Percentiles rank a stretch among this genome's conserved stretches.
Evolutionary conservation across 30 jellyfish, hydroid and myxozoan genomes (phyloP).

Genomic region (Hydractinia echinata): DNA sequence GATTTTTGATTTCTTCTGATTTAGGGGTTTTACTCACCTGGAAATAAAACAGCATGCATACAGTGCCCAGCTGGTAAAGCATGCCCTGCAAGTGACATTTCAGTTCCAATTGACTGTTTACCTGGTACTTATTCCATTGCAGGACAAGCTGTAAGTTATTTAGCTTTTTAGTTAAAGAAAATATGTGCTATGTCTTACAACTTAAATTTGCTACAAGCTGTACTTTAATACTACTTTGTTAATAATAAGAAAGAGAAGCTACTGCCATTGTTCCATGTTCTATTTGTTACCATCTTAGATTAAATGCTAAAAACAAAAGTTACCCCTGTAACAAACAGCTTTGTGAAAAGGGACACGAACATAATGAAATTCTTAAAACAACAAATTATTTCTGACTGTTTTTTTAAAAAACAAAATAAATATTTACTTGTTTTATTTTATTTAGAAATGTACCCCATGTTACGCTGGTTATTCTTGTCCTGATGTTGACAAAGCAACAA

Average conservation of each 20-base stretch:
- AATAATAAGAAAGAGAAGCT: background rate
- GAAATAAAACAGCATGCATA: conserved; percentile 64
- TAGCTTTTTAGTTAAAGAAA: background rate
- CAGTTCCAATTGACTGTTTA: conserved; percentile 63
- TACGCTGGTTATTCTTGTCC: conserved; percentile 94
- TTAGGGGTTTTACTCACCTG: conserved; percentile 90
- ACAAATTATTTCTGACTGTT: background rate
- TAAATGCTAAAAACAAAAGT: background rate
- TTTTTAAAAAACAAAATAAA: no score
- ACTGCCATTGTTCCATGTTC: background rate
- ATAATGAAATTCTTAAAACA: no score
- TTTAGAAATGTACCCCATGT: conserved; percentile 79
- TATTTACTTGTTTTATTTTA: no score
- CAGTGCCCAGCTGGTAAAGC: conserved; percentile 92
- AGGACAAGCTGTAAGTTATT: conserved; percentile 71
- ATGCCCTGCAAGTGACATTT: conserved; percentile 64
- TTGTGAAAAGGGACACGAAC: no score
- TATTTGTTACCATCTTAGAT: background rate
- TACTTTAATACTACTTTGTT: no score
- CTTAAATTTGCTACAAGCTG: no score
- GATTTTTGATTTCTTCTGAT: background rate
- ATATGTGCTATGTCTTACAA: no score
- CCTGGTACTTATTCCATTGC: conserved; percentile 86
- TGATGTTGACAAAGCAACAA: conserved; percentile 25
- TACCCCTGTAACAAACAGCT: no score